A percentile compares a stretch with the other conserved stretches of the same genome.
Conservation (phyloP, 1,140 invertebrate species). For the Cherax destructor region DNA sequence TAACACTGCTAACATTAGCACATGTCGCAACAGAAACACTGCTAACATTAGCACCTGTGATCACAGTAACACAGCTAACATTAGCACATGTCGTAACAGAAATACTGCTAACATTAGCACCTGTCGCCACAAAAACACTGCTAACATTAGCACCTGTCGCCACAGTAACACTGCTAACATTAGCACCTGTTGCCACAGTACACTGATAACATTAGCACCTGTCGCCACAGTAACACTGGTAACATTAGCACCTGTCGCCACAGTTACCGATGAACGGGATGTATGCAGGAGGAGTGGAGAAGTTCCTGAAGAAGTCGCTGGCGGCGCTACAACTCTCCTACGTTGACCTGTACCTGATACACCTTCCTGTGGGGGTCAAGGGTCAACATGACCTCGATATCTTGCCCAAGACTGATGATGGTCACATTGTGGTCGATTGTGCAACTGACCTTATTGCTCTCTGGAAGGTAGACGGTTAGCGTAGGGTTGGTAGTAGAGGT, state of each 20-base stretch:
- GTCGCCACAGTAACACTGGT: conserved; percentile 67
- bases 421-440: not conserved
- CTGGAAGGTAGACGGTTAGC: conserved; percentile 56
- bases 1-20: too few species aligned
- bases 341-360: conserved; percentile 89
- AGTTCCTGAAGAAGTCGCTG: conserved; percentile 84
- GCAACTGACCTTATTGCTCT: conserved; percentile 52
- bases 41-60: too few species aligned
- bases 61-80: too few species aligned
- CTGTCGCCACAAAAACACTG: too few species aligned
- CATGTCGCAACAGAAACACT: too few species aligned
- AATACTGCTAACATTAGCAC: too few species aligned
- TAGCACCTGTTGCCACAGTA: conserved; percentile 32
- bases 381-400: conserved; percentile 29
- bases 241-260: not conserved
- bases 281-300: conserved; percentile 82
- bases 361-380: conserved; percentile 79
- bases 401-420: conserved; percentile 18
- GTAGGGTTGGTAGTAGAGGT: too few species aligned
- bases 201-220: conserved; percentile 15
- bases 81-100: too few species aligned
- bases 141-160: too few species aligned
- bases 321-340: conserved; percentile 85
- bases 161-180: too few species aligned
- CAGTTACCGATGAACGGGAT: conserved; percentile 74